Evolutionary conservation across 2,888 invertebrate species (phyloP).

Genomic region (Sphaerophoria rueppellii): DNA sequence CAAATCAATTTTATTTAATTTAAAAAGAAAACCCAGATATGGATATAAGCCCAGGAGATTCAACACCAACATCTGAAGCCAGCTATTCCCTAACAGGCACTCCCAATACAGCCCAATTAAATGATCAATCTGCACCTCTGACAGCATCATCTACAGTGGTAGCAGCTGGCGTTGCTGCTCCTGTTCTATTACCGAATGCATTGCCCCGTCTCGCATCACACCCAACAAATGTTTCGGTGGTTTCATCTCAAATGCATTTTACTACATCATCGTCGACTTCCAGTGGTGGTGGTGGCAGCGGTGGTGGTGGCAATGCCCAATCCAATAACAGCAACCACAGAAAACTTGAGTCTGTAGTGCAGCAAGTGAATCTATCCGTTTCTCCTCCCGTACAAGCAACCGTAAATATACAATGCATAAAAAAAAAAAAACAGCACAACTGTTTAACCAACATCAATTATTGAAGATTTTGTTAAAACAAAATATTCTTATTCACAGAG

Average conservation of each 20-base stretch:
- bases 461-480: background rate
- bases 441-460: background rate
- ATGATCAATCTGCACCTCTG: slow-evolving; percentile 69
- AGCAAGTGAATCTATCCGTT: slow-evolving; percentile 75
- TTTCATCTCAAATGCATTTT: slow-evolving; percentile 78
- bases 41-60: slow-evolving; percentile 96
- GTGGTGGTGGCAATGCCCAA: slow-evolving; percentile 78
- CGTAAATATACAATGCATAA: slow-evolving; percentile 73
- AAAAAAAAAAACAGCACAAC: background rate
- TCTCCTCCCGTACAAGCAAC: slow-evolving; percentile 69
- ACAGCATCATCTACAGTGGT: slow-evolving; percentile 75
- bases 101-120: slow-evolving; percentile 79
- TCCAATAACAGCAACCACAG: slow-evolving; percentile 62
- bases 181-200: slow-evolving; percentile 83
- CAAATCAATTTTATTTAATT: background rate
- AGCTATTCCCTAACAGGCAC: slow-evolving; percentile 84
- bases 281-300: slow-evolving; percentile 77
- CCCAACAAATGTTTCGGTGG: slow-evolving; percentile 76
- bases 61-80: slow-evolving; percentile 93
- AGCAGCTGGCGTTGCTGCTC: slow-evolving; percentile 60
- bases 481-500: slow-evolving; percentile 73
- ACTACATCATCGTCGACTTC: slow-evolving; percentile 74
- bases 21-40: slow-evolving; percentile 89
- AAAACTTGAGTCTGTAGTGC: slow-evolving; percentile 67
- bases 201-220: slow-evolving; percentile 83